Evolutionary conservation across 2,113 vertebrate genomes (phyloP), one percentile per base, ranked within the genome.

Genomic region (Delphinus delphis): DNA sequence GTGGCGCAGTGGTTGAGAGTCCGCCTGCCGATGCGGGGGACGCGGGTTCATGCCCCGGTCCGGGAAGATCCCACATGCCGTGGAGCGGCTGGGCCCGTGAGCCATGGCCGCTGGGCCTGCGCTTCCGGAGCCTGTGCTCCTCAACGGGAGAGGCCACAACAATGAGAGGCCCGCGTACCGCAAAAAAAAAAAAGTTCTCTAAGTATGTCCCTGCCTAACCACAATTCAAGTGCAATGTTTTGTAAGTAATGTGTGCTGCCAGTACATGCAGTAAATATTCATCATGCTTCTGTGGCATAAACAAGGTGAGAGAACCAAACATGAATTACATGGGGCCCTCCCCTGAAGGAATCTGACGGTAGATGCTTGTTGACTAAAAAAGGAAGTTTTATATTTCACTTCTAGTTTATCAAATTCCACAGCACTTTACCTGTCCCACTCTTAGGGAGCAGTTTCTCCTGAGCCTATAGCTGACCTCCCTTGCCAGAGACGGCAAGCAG

Each of bases 161-260:
- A 44, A 10, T 44, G 8, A 44, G 44, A 44, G 44, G 44, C 44
- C 44, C 44, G 44, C 44, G 44, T 44, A 44, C 44, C 44, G 8
- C 44, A 44, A 44, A 44, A 44, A 44, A 44, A 44, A 44, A 44
- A 44, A 44, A 44, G 7, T 79, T 89, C 58, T 83, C 67, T 58
- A 88, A 93, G 44, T 44, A 20, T 50, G 17, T 44, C 53, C 15
- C 60, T 44, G 47, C 71, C 28, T 41, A 76, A n/a, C 17, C 21
- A 86, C 33, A 79, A 13, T 21, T 55, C 55, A 73, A 96, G 67
- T 23, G 63, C 12, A 50, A 4, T 47, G 77, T n/a, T 91, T 95
- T 93, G 73, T 76, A 97, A 95, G 79, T 41, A 96, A 44, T 17
- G 8, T 79, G 50, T 81, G 76, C 82, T 67, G 76, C 82, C 41